Conservation (phyloP, 2,113 vertebrate species). For the Theropithecus gelada region DNA sequence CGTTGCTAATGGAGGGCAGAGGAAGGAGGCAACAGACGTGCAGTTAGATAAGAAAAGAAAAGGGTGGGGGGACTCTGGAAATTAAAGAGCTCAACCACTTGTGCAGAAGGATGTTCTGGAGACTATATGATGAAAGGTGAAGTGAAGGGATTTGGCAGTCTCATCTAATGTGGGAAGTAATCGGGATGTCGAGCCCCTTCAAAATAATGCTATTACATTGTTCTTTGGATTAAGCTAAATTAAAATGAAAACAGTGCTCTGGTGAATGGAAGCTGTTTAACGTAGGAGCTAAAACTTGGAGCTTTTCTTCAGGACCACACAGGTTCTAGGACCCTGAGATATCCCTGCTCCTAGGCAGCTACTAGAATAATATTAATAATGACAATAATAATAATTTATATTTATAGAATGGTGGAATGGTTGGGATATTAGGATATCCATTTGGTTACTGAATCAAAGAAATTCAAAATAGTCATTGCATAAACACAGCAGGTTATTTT, state of each 20-base stretch:
- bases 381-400: not conserved
- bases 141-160: not conserved
- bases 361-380: not conserved
- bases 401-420: not conserved
- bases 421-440: not conserved
- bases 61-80: not conserved
- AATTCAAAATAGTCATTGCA: not conserved
- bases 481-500: not conserved
- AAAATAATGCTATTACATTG: not conserved
- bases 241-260: not conserved
- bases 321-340: not conserved
- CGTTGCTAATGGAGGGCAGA: not conserved
- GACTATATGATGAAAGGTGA: not conserved
- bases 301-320: not conserved
- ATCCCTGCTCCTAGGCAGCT: not conserved
- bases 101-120: not conserved
- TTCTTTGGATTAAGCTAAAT: slow-evolving; percentile 19
- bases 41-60: not conserved
- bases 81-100: not conserved
- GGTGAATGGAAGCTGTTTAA: not conserved
- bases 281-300: not conserved
- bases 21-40: not conserved
- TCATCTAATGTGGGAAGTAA: not conserved
- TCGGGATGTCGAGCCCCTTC: not conserved
- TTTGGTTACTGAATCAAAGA: not conserved